Evolutionary conservation across 2,888 invertebrate species (phyloP).

Genomic region (Tipula confusa): DNA sequence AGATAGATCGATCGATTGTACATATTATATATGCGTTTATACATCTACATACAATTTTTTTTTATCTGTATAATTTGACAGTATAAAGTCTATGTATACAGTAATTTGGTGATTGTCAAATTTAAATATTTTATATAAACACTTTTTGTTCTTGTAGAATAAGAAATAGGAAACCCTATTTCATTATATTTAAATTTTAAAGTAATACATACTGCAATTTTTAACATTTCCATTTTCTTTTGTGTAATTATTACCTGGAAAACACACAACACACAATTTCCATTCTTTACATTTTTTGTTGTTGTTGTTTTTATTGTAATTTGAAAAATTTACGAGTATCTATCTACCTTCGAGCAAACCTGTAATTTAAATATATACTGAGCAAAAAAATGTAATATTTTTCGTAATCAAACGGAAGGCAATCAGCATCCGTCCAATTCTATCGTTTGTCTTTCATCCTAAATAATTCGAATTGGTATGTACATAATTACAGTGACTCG

Average conservation of each 20-base stretch:
- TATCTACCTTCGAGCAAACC: not conserved
- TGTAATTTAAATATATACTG: not conserved
- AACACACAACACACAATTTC: not conserved
- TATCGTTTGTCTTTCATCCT: not conserved
- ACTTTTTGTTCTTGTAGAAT: too few species aligned
- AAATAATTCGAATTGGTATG: too few species aligned
- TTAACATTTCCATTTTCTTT: not conserved
- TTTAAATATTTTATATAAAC: not conserved
- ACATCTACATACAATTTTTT: not conserved
- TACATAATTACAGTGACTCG: too few species aligned
- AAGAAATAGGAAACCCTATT: not conserved
- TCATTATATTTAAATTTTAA: not conserved
- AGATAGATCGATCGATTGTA: not conserved
- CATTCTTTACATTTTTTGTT: too few species aligned
- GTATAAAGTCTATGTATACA: not conserved
- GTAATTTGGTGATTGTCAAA: not conserved
- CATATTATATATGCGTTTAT: too few species aligned
- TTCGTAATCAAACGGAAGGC: not conserved
- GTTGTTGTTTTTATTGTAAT: too few species aligned
- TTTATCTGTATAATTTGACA: not conserved
- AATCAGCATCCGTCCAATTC: not conserved
- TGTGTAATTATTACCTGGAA: not conserved
- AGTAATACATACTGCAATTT: not conserved
- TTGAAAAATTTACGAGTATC: not conserved
- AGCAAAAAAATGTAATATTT: not conserved